Evolutionary conservation across 2,113 vertebrate species (phyloP).

Genomic region (Pheucticus melanocephalus): DNA sequence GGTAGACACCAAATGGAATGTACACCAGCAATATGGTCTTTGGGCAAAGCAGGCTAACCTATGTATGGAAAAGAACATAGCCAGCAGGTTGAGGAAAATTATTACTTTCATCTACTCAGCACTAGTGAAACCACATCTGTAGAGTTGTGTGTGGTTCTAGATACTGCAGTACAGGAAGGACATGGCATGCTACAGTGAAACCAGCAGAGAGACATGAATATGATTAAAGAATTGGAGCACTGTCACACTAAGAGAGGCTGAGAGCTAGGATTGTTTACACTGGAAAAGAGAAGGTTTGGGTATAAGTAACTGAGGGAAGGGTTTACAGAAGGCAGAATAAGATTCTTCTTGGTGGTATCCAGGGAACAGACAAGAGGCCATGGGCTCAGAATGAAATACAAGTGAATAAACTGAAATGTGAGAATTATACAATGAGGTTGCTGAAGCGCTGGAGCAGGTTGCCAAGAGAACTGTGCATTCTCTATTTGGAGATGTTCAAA

Average conservation of each 20-base stretch:
- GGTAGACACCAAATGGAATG: not conserved
- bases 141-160: not conserved
- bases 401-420: not conserved
- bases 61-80: not conserved
- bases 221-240: not conserved
- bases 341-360: not conserved
- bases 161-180: not conserved
- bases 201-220: not conserved
- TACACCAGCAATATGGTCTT: not conserved
- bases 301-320: not conserved
- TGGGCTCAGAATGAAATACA: not conserved
- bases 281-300: not conserved
- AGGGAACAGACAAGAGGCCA: not conserved
- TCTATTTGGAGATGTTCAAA: not conserved
- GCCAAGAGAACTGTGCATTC: not conserved
- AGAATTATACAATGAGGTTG: not conserved
- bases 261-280: not conserved
- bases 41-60: not conserved
- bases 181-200: not conserved
- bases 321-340: not conserved
- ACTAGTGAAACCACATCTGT: not conserved
- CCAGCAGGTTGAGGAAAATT: rapidly evolving
- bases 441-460: not conserved
- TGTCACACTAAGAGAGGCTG: not conserved
- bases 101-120: not conserved